Percentiles rank a stretch among this genome's conserved stretches.
Evolutionary conservation across 2,888 invertebrate species (phyloP).

Genomic region (Drosophila paramelanica): DNA sequence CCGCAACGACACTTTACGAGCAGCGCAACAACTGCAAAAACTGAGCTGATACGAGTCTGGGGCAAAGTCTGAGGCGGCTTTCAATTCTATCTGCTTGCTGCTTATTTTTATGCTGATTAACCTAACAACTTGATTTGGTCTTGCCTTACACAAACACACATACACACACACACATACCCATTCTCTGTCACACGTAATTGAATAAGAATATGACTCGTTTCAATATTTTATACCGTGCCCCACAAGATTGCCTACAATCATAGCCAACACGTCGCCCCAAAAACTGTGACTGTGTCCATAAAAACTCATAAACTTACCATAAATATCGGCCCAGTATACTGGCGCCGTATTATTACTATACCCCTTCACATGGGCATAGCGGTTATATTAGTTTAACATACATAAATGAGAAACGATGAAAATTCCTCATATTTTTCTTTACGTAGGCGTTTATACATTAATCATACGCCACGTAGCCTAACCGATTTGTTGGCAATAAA

Average conservation of each 20-base stretch:
- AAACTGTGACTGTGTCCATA: slow-evolving; percentile 51
- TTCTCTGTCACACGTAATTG: slow-evolving; percentile 47
- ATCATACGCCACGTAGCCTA: slow-evolving; percentile 1
- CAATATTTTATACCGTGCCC: slow-evolving; percentile 46
- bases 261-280: slow-evolving; percentile 44
- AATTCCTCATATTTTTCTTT: not conserved
- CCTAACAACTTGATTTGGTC: slow-evolving; percentile 49
- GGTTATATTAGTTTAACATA: slow-evolving; percentile 29
- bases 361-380: slow-evolving; percentile 5
- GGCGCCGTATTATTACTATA: slow-evolving; percentile 49
- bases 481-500: not conserved
- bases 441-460: not conserved
- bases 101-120: slow-evolving; percentile 76
- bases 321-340: slow-evolving; percentile 59
- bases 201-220: slow-evolving; percentile 61
- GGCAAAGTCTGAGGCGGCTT: slow-evolving; percentile 23
- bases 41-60: slow-evolving; percentile 1
- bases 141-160: slow-evolving; percentile 4
- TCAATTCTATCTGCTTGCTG: slow-evolving; percentile 47
- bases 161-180: not conserved
- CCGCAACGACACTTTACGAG: slow-evolving; percentile 65
- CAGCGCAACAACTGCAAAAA: slow-evolving; percentile 41
- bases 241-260: slow-evolving; percentile 58
- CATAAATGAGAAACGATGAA: not conserved
- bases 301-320: slow-evolving; percentile 69